phyloP scores from a whole-genome alignment of 2,888 invertebrate genomes.

The Drosophila niveifrons region DNA sequence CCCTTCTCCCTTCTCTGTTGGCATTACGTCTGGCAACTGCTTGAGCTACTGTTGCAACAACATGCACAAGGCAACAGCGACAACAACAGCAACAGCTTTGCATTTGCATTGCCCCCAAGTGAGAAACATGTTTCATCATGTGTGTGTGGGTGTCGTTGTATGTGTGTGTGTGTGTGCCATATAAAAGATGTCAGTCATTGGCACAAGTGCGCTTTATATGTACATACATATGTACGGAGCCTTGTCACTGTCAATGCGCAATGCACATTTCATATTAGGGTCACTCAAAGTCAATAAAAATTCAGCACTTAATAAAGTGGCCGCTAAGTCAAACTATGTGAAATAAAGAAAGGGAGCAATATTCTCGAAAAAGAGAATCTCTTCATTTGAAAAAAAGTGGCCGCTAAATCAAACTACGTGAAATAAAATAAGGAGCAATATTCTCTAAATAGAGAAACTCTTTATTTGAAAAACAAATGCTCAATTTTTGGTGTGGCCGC shows the following conservation, averaged over 20 bases:
- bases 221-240: constrained; percentile 41
- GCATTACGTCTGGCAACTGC: constrained; percentile 64
- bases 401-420: too few relatives aligned
- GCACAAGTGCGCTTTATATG: constrained; percentile 69
- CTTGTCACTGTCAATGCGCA: constrained; percentile 54
- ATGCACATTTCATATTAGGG: constrained; percentile 52
- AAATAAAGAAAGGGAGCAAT: too few relatives aligned
- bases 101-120: constrained; percentile 69
- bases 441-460: too few relatives aligned
- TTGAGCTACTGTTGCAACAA: constrained; percentile 39
- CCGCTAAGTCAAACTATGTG: too few relatives aligned
- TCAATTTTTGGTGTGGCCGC: too few relatives aligned
- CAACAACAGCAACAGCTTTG: constrained; percentile 29
- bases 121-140: constrained; percentile 36
- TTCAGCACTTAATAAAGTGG: too few relatives aligned
- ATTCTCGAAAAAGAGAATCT: too few relatives aligned
- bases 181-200: constrained; percentile 70
- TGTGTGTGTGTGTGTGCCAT: constrained; percentile 15
- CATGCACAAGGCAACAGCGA: neutral
- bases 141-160: constrained; percentile 6
- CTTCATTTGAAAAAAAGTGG: too few relatives aligned
- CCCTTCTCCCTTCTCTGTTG: constrained; percentile 35
- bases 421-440: too few relatives aligned
- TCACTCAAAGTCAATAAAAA: neutral
- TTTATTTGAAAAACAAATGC: too few relatives aligned